phyloP scores from a whole-genome alignment of 1,140 invertebrate genomes.

The Microvelia longipes region DNA sequence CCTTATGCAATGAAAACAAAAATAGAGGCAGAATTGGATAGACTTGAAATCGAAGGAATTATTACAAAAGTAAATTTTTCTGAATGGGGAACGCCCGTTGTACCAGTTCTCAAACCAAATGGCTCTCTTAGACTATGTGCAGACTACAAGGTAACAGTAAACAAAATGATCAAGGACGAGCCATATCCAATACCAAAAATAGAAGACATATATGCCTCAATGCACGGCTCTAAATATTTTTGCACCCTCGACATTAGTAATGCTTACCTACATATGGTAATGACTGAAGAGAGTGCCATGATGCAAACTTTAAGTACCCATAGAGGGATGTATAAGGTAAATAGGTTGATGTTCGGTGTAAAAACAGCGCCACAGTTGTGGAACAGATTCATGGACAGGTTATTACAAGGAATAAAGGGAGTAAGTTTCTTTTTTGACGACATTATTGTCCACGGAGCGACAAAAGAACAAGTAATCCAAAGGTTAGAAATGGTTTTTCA shows the following conservation, averaged over 20 bases:
- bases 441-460: not conserved
- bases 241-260: conserved; percentile 5
- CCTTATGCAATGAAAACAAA: not conserved
- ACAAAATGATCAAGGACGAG: conserved; percentile 19
- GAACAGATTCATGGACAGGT: conserved; percentile 32
- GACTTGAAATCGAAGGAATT: conserved; percentile 26
- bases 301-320: conserved; percentile 27
- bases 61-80: conserved; percentile 28
- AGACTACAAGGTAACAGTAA: conserved; percentile 35
- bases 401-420: conserved; percentile 24
- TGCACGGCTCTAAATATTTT: conserved; percentile 1
- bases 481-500: not conserved
- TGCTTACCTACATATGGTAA: conserved; percentile 21
- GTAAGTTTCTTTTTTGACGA: conserved; percentile 18
- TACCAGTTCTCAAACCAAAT: conserved; percentile 33
- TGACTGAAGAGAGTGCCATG: conserved; percentile 20
- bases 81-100: conserved; percentile 36
- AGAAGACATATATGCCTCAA: not conserved
- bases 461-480: not conserved
- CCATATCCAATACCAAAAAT: conserved; percentile 17
- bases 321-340: conserved; percentile 27
- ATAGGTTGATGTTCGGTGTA: conserved; percentile 33
- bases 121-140: conserved; percentile 32
- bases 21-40: conserved; percentile 23
- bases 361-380: conserved; percentile 34